Evolutionary conservation across 2,888 invertebrate species (phyloP).

Genomic region (Thecophora atra): DNA sequence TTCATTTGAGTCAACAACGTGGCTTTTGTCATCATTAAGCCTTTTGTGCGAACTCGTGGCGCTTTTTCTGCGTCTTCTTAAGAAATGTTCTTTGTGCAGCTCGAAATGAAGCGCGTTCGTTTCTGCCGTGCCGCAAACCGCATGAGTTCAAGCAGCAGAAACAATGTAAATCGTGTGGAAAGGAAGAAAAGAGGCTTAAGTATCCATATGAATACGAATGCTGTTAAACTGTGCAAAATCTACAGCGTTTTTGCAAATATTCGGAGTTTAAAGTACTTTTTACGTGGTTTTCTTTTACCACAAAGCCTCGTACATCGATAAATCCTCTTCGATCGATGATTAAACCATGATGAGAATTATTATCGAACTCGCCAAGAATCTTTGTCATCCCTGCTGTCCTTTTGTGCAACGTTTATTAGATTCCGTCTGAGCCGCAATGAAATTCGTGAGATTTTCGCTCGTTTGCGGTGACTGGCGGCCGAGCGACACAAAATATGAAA

Average conservation of each 20-base stretch:
- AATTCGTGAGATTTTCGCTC: background rate
- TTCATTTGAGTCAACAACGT: slow-evolving; percentile 31
- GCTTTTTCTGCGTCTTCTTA: background rate
- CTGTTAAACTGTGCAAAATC: too few relatives aligned
- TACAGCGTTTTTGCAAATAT: too few relatives aligned
- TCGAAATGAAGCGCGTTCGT: too few relatives aligned
- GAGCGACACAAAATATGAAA: background rate
- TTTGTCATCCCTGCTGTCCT: slow-evolving; percentile 16
- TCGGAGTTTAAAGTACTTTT: too few relatives aligned
- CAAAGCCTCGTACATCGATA: too few relatives aligned
- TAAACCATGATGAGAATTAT: background rate
- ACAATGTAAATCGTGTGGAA: too few relatives aligned
- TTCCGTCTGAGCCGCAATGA: background rate
- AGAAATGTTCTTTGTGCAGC: background rate
- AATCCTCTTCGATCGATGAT: background rate
- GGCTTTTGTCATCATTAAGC: slow-evolving; percentile 34
- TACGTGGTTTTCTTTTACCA: too few relatives aligned
- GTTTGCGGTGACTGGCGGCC: background rate
- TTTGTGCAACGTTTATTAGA: slow-evolving; percentile 19
- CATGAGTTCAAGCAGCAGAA: too few relatives aligned
- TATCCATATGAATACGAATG: too few relatives aligned
- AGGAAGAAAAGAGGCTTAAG: too few relatives aligned
- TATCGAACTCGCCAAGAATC: background rate
- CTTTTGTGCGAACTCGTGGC: slow-evolving; percentile 13
- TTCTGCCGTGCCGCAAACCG: too few relatives aligned